Base-by-base conservation (phyloP, 1,140 invertebrate genomes). In the Aphaenogaster rudis region DNA sequence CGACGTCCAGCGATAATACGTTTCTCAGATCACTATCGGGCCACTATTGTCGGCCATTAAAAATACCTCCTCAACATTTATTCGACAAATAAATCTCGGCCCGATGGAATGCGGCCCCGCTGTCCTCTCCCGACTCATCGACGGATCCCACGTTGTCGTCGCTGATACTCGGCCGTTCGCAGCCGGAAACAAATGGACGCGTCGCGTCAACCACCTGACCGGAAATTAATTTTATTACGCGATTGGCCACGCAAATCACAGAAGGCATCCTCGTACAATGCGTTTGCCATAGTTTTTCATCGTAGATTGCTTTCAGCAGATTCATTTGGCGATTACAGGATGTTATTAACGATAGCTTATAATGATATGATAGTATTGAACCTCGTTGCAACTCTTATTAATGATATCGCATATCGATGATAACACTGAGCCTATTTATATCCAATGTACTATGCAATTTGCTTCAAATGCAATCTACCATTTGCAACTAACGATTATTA, bases 21-120 rank as follows among this genome's bases (percentile, higher is more conserved):
- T 92, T 91, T 91, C 88, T 91, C 81, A 92, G 92, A 94, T 93
- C 88, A 90, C 91, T 93, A 93, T 94, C 93, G 85, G 82, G 74
- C 77, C 88, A 86, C 88, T 90, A 88, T 91, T 89, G 88, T 93
- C 89, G 89, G 88, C 91, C 90, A 94, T 93, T 91, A 93, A 94
- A 93, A 94, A 93, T 93, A 93, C 86, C 88, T 86, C 72, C 86
- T 92, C 92, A 92, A 93, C 90, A 92, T 94, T 93, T 92, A 92
- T 93, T 91, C 88, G 89, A 88, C 90, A 88, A 90, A 92, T 93
- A 92, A 93, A 92, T 93, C 92, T 93, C 90, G 77, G 69, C 74
- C 45, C 90, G 85, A 87, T 91, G 91, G 92, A 92, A 92, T 92
- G 91, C 80, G 81, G 78, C 88, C 88, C 88, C 87, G 78, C 91